phyloP scores from a whole-genome alignment of 1,140 invertebrate genomes.

The Antheraea pernyi region DNA sequence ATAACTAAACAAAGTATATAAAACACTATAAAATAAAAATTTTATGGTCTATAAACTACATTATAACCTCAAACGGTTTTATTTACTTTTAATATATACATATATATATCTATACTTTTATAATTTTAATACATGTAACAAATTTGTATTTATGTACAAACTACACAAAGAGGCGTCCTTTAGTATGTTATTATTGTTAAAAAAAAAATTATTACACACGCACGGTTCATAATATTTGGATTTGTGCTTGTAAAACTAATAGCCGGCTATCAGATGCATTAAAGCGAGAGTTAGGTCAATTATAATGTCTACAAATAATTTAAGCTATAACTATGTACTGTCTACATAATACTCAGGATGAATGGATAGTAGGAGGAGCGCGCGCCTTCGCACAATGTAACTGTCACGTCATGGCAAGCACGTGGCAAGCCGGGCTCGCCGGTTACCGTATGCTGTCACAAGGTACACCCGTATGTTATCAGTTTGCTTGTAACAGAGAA shows the following conservation, averaged over 20 bases:
- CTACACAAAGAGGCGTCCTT: too few species aligned
- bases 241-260: background rate
- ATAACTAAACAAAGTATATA: too few species aligned
- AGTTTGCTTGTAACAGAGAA: conserved; percentile 48
- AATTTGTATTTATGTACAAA: too few species aligned
- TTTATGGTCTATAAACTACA: too few species aligned
- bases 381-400: conserved; percentile 21
- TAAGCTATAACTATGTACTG: background rate
- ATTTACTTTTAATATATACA: too few species aligned
- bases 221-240: background rate
- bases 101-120: too few species aligned
- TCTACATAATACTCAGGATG: conserved; percentile 29
- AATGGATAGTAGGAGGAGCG: conserved; percentile 15
- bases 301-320: background rate
- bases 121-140: too few species aligned
- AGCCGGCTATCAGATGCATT: background rate
- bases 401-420: conserved; percentile 31
- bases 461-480: conserved; percentile 17
- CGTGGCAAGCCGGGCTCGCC: conserved; percentile 23
- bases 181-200: too few species aligned
- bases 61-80: too few species aligned
- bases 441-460: conserved; percentile 1
- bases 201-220: too few species aligned
- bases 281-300: background rate
- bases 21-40: too few species aligned